These are phyloP conservation scores for Ceratothoa steindachneri DNA, from an alignment of 2,888 invertebrate genomes.

Conservation along the genomic window DNA sequence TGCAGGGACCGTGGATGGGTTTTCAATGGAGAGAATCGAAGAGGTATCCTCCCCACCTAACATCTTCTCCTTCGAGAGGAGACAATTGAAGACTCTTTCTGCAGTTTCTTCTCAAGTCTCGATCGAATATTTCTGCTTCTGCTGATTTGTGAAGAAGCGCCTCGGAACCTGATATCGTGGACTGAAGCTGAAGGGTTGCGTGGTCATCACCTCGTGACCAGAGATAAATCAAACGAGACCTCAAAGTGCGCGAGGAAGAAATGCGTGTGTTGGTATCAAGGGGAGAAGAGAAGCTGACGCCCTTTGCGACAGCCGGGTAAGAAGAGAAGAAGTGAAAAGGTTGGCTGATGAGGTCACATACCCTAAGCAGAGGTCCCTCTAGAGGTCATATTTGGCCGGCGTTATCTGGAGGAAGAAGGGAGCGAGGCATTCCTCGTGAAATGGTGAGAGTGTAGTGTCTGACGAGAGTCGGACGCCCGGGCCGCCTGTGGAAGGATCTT, in stretches of 20 bases:
- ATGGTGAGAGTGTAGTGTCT: background rate
- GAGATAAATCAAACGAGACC: background rate
- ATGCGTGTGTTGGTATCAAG: background rate
- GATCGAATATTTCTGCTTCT: background rate
- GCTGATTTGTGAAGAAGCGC: background rate
- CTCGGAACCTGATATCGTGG: background rate
- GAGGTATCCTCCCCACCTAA: background rate
- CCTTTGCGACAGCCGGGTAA: background rate
- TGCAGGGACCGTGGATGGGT: background rate
- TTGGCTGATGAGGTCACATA: background rate
- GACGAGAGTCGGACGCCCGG: background rate
- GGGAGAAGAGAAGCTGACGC: background rate
- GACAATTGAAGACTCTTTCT: background rate
- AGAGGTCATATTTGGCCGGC: background rate
- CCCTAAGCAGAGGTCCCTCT: constrained; percentile 7
- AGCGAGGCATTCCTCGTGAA: background rate
- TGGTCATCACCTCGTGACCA: background rate
- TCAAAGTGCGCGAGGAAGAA: background rate
- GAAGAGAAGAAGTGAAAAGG: background rate
- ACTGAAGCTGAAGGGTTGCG: background rate
- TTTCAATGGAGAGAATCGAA: background rate
- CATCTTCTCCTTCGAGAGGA: background rate
- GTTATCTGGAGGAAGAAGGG: constrained; percentile 1
- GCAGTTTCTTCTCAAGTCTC: no score
- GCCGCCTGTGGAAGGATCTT: background rate